A percentile compares a stretch with the other conserved stretches of the same genome.
phyloP scores from a whole-genome alignment of 2,888 invertebrate genomes.

The Thecocarcelia acutangulata region DNA sequence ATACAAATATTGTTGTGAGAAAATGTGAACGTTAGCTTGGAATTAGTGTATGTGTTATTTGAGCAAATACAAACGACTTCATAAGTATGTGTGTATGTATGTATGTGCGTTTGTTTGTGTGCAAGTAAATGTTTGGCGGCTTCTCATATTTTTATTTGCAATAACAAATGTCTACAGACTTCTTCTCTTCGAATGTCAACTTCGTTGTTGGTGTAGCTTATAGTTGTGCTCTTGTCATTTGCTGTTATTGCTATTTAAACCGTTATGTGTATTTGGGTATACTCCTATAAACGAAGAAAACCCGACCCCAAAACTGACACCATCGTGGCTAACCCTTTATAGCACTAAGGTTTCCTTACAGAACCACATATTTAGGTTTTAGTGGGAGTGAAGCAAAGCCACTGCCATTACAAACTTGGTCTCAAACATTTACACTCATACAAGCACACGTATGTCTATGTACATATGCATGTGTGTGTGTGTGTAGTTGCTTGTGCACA shows the following conservation, averaged over 20 bases:
- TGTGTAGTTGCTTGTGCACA: conserved; percentile 43
- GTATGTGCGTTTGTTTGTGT: not conserved
- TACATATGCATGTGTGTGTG: conserved; percentile 33
- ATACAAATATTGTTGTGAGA: conserved; percentile 3
- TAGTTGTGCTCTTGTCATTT: conserved; percentile 35
- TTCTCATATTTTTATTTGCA: conserved; percentile 57
- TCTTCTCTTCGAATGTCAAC: conserved; percentile 62
- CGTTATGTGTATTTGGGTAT: conserved; percentile 39
- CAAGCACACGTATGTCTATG: conserved; percentile 49
- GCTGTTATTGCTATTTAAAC: conserved; percentile 36
- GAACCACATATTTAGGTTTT: conserved; percentile 82
- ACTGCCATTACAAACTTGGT: conserved; percentile 75
- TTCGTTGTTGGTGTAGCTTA: conserved; percentile 43
- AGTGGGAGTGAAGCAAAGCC: conserved; percentile 81
- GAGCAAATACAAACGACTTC: not conserved
- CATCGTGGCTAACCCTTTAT: conserved; percentile 82
- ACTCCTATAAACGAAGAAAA: conserved; percentile 73
- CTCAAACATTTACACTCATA: conserved; percentile 59
- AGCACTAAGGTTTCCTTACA: conserved; percentile 82
- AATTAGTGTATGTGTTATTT: conserved; percentile 19
- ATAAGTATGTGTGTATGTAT: conserved; percentile 13
- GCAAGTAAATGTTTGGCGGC: conserved; percentile 48
- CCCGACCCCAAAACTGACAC: conserved; percentile 79
- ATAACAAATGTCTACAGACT: conserved; percentile 58
- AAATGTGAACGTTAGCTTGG: not conserved